phyloP scores from a whole-genome alignment of 2,888 invertebrate genomes.

The Cerastis rubricosa region DNA sequence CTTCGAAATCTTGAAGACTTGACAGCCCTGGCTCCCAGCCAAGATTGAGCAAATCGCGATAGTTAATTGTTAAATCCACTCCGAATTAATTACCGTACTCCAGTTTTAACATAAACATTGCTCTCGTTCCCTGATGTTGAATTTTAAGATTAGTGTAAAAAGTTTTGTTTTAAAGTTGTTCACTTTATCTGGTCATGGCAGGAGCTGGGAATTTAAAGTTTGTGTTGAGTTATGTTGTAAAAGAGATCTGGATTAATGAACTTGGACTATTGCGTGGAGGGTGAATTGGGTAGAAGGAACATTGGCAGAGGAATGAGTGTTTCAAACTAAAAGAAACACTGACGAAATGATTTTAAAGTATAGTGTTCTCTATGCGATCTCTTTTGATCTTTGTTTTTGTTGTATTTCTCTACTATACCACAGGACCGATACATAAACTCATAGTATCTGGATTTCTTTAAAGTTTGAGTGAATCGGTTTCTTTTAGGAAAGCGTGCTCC shows the following conservation, averaged over 20 bases:
- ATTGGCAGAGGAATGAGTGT: background rate
- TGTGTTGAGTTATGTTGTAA: constrained; percentile 33
- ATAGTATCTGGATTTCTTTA: background rate
- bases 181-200: constrained; percentile 17
- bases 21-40: constrained; percentile 45
- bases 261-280: background rate
- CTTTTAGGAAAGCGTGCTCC: no score
- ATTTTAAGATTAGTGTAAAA: constrained; percentile 56
- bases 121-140: constrained; percentile 50
- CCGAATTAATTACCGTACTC: constrained; percentile 56
- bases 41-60: constrained; percentile 42
- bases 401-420: no score
- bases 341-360: background rate
- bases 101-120: constrained; percentile 55
- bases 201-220: constrained; percentile 10
- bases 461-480: no score
- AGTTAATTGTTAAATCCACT: constrained; percentile 60
- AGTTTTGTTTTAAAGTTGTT: constrained; percentile 38
- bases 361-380: no score
- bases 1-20: constrained; percentile 18
- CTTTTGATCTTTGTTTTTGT: no score
- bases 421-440: no score
- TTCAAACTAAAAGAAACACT: background rate
- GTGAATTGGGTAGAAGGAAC: background rate
- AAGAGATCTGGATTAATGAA: constrained; percentile 23